Percentiles rank a stretch among this genome's conserved stretches.
phyloP scores from a whole-genome alignment of 1,140 invertebrate species.

The Chymomyza costata region DNA sequence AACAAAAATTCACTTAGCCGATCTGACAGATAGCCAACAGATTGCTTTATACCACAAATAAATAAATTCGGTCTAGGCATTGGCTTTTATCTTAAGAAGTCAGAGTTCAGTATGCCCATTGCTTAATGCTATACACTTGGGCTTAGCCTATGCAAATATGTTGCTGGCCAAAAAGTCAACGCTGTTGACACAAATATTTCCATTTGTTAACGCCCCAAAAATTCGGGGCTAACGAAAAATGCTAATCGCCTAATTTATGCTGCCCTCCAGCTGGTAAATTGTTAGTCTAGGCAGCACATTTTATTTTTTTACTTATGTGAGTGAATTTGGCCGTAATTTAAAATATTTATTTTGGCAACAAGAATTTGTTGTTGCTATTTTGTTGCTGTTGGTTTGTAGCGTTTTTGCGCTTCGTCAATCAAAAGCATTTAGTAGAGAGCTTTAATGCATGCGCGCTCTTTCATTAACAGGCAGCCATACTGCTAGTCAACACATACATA shows the following conservation, averaged over 20 bases:
- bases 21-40: too few relatives aligned
- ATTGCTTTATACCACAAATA: too few relatives aligned
- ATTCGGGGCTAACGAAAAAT: slow-evolving; percentile 46
- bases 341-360: slow-evolving; percentile 35
- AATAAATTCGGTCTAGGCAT: too few relatives aligned
- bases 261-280: slow-evolving; percentile 10
- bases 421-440: slow-evolving; percentile 63
- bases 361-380: slow-evolving; percentile 26
- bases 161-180: too few relatives aligned
- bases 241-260: slow-evolving; percentile 65
- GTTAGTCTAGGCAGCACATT: slow-evolving; percentile 15
- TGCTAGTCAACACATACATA: too few relatives aligned
- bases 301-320: slow-evolving; percentile 15
- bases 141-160: too few relatives aligned
- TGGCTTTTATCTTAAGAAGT: too few relatives aligned
- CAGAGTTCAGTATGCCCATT: too few relatives aligned
- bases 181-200: too few relatives aligned
- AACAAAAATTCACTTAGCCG: too few relatives aligned
- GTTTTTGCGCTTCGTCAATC: slow-evolving; percentile 67
- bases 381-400: slow-evolving; percentile 37
- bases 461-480: slow-evolving; percentile 63
- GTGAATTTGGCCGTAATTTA: slow-evolving; percentile 34
- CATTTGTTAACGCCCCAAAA: too few relatives aligned
- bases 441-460: slow-evolving; percentile 71
- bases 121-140: too few relatives aligned